Base-by-base conservation (phyloP, 1,140 invertebrate species). In the Zaprionus ghesquierei region DNA sequence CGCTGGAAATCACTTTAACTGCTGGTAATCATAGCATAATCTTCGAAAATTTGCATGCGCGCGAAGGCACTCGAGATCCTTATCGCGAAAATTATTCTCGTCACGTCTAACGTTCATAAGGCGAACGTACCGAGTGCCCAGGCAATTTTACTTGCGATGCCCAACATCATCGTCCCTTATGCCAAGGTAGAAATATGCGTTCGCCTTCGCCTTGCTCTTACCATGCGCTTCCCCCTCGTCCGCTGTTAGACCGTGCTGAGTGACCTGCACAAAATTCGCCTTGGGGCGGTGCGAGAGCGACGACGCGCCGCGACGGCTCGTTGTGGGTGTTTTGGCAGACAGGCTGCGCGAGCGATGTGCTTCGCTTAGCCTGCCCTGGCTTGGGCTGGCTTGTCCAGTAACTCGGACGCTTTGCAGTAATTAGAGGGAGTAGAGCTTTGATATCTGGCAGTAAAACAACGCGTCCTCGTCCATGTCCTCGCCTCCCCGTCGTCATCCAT, bases 41-140 rank as follows among this genome's bases (percentile, higher is more conserved):
- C 89, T 91, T 81, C 55, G 35, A 77, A 91, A 91, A 91, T 91
- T 91, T 91, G 90, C 90, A 91, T 91, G 79, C 77, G 66, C 82
- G 69, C 66, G 71, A 69, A 60, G 80, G 85, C 65, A 84, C 79
- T 91, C 79, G 75, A 81, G 82, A 91, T 91, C 69, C 82, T 90
- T 87, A 87, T 90, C 85, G 64, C 62, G 51, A 75, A 84, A 84
- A 91, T 91, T 91, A 91, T 91, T 89, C 89, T 90, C 77, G 82
- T 91, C 90, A 91, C 90, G 90, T 91, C 81, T 89, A 79, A 80
- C 70, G 80, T 84, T 70, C 77, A 69, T 80, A 51, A 86, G 69
- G 80, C 56, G n/a, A 79, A 82, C 65, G 71, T 69, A 58, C 55
- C 79, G 75, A 85, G 76, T 89, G 84, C 68, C 68, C 79, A 22